phyloP scores from a whole-genome alignment of 2,888 invertebrate genomes.

The Neria commutata region DNA sequence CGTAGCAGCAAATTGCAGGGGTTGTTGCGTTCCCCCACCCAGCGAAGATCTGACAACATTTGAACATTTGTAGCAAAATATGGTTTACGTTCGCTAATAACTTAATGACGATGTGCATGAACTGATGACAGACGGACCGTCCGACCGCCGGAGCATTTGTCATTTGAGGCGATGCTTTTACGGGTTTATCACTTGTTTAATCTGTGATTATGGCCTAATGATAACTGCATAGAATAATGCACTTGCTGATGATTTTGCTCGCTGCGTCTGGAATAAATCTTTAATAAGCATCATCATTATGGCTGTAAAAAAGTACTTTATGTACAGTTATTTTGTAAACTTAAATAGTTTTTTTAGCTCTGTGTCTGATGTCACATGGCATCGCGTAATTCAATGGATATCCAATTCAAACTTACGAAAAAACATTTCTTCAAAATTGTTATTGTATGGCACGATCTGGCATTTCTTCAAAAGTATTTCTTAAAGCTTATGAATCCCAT shows the following conservation, averaged over 20 bases:
- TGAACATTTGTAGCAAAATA: conserved; percentile 61
- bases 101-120: conserved; percentile 6
- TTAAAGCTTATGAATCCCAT: too few species aligned
- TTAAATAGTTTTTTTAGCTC: too few species aligned
- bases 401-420: background rate
- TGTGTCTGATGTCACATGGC: too few species aligned
- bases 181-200: conserved; percentile 34
- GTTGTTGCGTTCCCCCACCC: conserved; percentile 22
- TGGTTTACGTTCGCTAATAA: conserved; percentile 56
- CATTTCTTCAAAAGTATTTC: background rate
- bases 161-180: conserved; percentile 27
- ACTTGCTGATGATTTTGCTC: too few species aligned
- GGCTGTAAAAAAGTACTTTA: too few species aligned
- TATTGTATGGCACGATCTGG: background rate
- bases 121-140: conserved; percentile 30
- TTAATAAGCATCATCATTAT: too few species aligned
- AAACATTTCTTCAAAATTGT: background rate
- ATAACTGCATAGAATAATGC: too few species aligned
- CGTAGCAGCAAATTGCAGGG: conserved; percentile 43
- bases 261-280: too few species aligned
- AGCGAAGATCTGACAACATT: conserved; percentile 41
- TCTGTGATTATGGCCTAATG: conserved; percentile 32
- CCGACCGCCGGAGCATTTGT: conserved; percentile 13
- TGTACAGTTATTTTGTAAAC: too few species aligned
- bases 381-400: too few species aligned